A percentile compares a stretch with the other conserved stretches of the same genome.
These are phyloP conservation scores for Pristionchus japonicus DNA, from an alignment of 2,888 invertebrate genomes.

Conservation along the genomic window DNA sequence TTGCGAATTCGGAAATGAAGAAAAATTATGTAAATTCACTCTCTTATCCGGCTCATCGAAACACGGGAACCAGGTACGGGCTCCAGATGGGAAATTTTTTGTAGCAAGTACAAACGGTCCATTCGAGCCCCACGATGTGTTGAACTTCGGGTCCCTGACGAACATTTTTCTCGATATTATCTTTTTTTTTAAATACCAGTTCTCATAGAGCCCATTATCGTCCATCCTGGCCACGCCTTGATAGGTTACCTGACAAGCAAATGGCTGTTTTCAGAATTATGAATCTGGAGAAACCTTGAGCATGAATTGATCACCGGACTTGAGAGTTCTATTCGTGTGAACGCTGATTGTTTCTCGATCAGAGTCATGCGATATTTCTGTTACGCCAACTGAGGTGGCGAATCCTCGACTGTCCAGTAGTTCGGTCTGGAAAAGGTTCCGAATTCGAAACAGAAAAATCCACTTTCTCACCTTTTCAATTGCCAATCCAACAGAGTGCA, in stretches of 20 bases:
- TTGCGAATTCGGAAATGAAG: background rate
- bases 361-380: background rate
- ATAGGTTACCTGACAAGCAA: background rate
- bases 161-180: too few species aligned
- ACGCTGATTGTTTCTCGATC: background rate
- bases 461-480: background rate
- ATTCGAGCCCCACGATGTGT: background rate
- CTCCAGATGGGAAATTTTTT: background rate
- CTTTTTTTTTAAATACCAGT: background rate
- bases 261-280: background rate
- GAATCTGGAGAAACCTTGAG: background rate
- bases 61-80: background rate
- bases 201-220: background rate
- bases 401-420: background rate
- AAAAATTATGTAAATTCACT: background rate
- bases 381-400: background rate
- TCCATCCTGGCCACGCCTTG: background rate
- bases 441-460: background rate
- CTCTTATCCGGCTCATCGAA: background rate
- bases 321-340: background rate
- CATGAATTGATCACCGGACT: background rate
- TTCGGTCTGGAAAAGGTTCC: background rate
- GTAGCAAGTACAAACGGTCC: background rate
- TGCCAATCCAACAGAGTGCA: background rate
- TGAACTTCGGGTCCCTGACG: slow-evolving; percentile 24